Percentiles rank a stretch among this genome's conserved stretches.
These are phyloP conservation scores for Trochalopteron elliotii DNA, from an alignment of 2,113 vertebrate species.

Conservation along the genomic window DNA sequence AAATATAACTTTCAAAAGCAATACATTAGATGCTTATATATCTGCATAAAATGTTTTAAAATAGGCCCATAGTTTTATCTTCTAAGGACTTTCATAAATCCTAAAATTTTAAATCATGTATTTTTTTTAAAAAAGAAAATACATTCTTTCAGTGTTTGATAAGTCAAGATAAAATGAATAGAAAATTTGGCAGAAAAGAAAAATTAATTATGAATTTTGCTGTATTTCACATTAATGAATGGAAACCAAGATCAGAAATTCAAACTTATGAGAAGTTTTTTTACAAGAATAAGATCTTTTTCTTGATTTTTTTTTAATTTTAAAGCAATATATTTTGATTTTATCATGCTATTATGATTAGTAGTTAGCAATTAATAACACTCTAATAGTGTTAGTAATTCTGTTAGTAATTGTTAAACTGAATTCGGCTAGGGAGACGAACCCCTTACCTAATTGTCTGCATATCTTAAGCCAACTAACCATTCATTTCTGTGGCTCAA, in stretches of 20 bases:
- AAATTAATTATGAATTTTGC: rapidly evolving
- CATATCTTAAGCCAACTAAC: neutral
- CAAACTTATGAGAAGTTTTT: neutral
- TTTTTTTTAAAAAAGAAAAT: neutral
- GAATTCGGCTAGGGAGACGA: neutral
- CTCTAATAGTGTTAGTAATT: neutral
- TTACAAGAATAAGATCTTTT: neutral
- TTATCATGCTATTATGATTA: neutral
- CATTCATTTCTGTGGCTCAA: neutral
- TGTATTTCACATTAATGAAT: neutral
- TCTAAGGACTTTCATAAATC: neutral
- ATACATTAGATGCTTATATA: neutral
- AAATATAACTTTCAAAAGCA: neutral
- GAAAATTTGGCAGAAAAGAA: neutral
- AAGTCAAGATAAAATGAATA: neutral
- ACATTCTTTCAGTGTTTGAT: neutral
- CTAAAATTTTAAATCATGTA: neutral
- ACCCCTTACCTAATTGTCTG: neutral
- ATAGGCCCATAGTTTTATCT: neutral
- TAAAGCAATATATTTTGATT: neutral
- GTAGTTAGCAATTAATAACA: neutral
- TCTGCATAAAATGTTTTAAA: neutral
- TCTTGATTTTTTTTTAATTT: neutral
- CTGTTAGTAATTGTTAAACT: neutral
- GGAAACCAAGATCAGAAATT: neutral